Conservation (phyloP, 2,888 invertebrate genomes). For the Erebia palarica region DNA sequence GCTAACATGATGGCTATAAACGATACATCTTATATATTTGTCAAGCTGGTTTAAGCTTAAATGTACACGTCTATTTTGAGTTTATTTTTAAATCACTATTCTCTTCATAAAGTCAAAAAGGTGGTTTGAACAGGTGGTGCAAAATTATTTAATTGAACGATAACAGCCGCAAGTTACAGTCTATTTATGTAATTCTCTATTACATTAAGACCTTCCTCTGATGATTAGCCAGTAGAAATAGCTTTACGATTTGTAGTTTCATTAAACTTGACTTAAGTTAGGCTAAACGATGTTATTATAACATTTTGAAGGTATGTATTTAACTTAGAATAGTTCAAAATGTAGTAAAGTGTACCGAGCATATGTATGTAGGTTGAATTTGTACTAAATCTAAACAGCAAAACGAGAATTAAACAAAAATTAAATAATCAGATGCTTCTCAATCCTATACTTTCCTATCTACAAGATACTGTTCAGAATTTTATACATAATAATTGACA, state of each 20-base stretch:
- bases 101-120: slow-evolving; percentile 5
- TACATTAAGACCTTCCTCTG: slow-evolving; percentile 68
- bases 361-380: too few species aligned
- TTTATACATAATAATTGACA: too few species aligned
- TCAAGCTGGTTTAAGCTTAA: neutral
- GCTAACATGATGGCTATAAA: too few species aligned
- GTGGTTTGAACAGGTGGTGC: slow-evolving; percentile 20
- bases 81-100: slow-evolving; percentile 7
- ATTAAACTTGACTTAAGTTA: slow-evolving; percentile 52
- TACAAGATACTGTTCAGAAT: too few species aligned
- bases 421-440: too few species aligned
- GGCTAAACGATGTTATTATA: slow-evolving; percentile 36
- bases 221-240: slow-evolving; percentile 61
- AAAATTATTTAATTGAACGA: slow-evolving; percentile 76
- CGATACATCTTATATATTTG: too few species aligned
- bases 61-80: neutral
- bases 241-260: slow-evolving; percentile 59
- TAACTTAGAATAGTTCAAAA: neutral
- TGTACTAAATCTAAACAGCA: too few species aligned
- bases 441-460: too few species aligned
- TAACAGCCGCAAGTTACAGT: slow-evolving; percentile 76
- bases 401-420: too few species aligned
- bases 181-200: slow-evolving; percentile 78
- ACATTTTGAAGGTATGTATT: neutral
- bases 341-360: too few species aligned